Percentiles rank a stretch among this genome's conserved stretches.
These are phyloP conservation scores for Mormyrus iriodes DNA, from an alignment of 2,113 vertebrate species.

Conservation along the genomic window DNA sequence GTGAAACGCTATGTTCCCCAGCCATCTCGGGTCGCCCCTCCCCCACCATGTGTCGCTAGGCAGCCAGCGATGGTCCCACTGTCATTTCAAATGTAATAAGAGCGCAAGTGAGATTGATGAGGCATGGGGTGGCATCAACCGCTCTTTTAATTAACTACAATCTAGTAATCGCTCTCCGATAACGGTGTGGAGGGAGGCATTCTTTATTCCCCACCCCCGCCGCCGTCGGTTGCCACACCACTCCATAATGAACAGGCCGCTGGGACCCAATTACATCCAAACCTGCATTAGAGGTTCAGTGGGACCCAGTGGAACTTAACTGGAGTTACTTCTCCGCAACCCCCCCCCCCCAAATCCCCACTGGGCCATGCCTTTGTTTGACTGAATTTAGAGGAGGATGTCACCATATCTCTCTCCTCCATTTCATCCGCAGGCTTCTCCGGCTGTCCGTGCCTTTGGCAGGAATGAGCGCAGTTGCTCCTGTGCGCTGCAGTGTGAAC, in stretches of 20 bases:
- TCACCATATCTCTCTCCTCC: background rate
- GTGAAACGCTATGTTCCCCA: background rate
- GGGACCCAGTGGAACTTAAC: constrained; percentile 58
- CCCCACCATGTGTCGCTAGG: background rate
- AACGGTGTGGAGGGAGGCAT: constrained; percentile 41
- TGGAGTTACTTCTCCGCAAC: constrained; percentile 41
- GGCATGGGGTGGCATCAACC: constrained; percentile 54
- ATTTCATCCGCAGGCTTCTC: constrained; percentile 22
- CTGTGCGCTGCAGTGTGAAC: constrained; percentile 18
- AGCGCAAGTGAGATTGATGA: constrained; percentile 61
- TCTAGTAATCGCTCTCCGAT: constrained; percentile 56
- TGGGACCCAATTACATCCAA: constrained; percentile 71
- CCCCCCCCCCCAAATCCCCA: constrained; percentile 36
- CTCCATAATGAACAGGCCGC: constrained; percentile 66
- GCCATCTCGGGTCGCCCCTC: background rate
- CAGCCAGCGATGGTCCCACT: constrained; percentile 46
- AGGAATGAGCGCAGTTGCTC: constrained; percentile 31
- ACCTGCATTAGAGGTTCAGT: constrained; percentile 62
- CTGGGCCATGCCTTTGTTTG: constrained; percentile 58
- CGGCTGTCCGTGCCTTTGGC: constrained; percentile 39
- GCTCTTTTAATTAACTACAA: constrained; percentile 67
- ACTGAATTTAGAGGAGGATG: constrained; percentile 58
- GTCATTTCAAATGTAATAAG: constrained; percentile 64
- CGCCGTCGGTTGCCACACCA: constrained; percentile 57
- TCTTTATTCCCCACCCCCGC: constrained; percentile 30